Evolutionary conservation across 2,113 vertebrate species (phyloP).

Genomic region (Macrotus californicus): DNA sequence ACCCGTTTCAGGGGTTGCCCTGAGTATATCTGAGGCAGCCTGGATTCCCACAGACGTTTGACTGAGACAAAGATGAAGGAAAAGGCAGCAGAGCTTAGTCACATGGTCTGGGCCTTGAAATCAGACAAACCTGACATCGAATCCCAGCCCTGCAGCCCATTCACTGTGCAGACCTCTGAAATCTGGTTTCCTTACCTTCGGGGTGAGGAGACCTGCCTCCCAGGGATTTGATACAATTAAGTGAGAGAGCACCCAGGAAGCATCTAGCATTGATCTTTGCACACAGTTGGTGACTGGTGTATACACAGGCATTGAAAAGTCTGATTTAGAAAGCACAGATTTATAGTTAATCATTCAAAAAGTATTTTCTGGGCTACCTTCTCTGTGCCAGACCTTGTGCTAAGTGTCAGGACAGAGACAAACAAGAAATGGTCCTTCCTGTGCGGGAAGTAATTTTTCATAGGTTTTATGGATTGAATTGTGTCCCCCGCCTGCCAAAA

Average conservation of each 20-base stretch:
- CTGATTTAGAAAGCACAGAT: constrained; percentile 3
- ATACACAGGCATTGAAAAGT: not conserved
- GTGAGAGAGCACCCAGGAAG: not conserved
- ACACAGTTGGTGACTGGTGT: not conserved
- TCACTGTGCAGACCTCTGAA: not conserved
- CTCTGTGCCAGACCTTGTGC: not conserved
- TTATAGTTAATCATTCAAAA: constrained; percentile 2
- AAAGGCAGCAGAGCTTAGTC: not conserved
- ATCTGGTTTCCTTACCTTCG: not conserved
- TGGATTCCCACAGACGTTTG: not conserved
- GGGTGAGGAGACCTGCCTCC: not conserved
- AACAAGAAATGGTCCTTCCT: no score
- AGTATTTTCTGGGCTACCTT: not conserved
- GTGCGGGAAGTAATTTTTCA: no score
- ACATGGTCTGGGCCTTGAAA: not conserved
- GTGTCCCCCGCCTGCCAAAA: accelerated
- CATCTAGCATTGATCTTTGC: not conserved
- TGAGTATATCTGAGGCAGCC: not conserved
- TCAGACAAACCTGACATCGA: not conserved
- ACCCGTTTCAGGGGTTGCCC: accelerated
- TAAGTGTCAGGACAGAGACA: no score
- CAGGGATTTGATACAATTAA: not conserved
- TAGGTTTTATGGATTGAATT: not conserved
- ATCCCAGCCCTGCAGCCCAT: not conserved
- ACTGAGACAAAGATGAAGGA: not conserved